Conservation (phyloP, 2,888 invertebrate species). For the Folsomia manolachei region DNA sequence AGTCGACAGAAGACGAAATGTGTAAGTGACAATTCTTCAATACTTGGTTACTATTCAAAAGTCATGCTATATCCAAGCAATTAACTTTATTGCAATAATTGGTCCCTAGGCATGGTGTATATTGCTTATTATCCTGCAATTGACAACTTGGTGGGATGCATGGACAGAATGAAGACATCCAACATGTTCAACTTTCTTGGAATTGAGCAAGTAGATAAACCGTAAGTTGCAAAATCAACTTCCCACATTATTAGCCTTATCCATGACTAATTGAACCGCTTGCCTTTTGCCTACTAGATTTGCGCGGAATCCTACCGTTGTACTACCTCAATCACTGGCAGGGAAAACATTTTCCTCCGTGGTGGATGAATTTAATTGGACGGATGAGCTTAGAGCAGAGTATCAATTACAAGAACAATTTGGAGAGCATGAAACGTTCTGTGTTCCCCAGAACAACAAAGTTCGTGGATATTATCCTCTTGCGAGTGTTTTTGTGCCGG, state of each 20-base stretch:
- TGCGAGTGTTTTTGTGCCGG: neutral
- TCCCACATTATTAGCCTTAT: too few relatives aligned
- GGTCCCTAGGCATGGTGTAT: neutral
- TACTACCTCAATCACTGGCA: neutral
- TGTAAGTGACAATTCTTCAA: neutral
- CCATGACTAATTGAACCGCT: too few relatives aligned
- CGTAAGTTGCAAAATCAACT: neutral
- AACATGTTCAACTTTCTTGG: neutral
- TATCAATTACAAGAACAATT: neutral
- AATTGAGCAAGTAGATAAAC: neutral
- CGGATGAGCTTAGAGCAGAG: neutral
- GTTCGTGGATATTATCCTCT: neutral
- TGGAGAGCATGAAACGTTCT: neutral
- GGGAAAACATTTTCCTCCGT: neutral
- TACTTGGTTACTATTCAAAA: neutral
- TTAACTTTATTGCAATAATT: neutral
- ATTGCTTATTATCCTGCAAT: neutral
- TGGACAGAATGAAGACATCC: neutral
- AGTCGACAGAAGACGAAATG: conserved; percentile 10
- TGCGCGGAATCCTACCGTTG: too few relatives aligned
- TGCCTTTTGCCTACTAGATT: too few relatives aligned
- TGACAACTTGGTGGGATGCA: neutral
- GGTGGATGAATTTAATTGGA: neutral
- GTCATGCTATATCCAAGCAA: neutral
- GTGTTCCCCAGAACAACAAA: neutral